Conservation (phyloP, 1,140 invertebrate genomes). For the Heliconius himera region DNA sequence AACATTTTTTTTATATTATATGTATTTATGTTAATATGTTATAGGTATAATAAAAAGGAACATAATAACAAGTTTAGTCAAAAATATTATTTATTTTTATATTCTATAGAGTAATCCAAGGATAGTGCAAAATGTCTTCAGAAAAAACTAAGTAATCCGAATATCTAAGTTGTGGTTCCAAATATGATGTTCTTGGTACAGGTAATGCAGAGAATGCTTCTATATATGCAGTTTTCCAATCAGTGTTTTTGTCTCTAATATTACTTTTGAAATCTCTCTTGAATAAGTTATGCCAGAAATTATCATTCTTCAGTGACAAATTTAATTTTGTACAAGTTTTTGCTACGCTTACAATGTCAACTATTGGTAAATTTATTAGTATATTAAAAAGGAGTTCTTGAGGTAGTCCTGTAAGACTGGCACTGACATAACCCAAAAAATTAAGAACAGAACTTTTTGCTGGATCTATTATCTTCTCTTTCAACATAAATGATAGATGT, state of each 20-base stretch:
- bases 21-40: neutral
- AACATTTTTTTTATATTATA: too few relatives aligned
- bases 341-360: slow-evolving; percentile 54
- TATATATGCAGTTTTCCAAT: slow-evolving; percentile 60
- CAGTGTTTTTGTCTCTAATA: slow-evolving; percentile 29
- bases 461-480: slow-evolving; percentile 61
- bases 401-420: slow-evolving; percentile 71
- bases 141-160: slow-evolving; percentile 34
- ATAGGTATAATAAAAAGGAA: neutral
- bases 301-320: slow-evolving; percentile 48
- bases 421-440: slow-evolving; percentile 64
- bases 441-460: slow-evolving; percentile 67
- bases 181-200: slow-evolving; percentile 36
- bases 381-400: slow-evolving; percentile 67
- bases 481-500: slow-evolving; percentile 57
- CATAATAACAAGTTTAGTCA: neutral
- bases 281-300: slow-evolving; percentile 63
- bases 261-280: slow-evolving; percentile 58
- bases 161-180: slow-evolving; percentile 35
- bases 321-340: slow-evolving; percentile 61
- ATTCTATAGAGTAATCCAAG: neutral
- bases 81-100: neutral
- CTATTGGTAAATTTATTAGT: slow-evolving; percentile 50
- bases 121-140: slow-evolving; percentile 17
- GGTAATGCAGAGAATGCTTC: slow-evolving; percentile 46